Evolutionary conservation across 2,797 vertebrate species (phyloP).

Genomic region (Pseudocheirus occidentalis): DNA sequence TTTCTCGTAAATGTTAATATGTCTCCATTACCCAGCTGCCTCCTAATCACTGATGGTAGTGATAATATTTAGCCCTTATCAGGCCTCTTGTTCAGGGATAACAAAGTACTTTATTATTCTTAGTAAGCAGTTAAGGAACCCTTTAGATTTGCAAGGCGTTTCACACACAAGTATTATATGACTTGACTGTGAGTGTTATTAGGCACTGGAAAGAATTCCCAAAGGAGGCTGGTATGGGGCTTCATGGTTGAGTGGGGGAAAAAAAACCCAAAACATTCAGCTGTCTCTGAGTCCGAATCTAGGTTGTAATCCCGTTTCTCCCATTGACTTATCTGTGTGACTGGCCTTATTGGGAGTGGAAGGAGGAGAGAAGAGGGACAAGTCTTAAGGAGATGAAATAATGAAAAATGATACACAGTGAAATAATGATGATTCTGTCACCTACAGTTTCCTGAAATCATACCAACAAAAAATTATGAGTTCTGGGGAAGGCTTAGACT

Average conservation of each 20-base stretch:
- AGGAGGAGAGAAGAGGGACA: conserved; percentile 26
- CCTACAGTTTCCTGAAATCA: conserved; percentile 50
- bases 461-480: background rate
- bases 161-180: background rate
- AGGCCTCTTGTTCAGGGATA: conserved; percentile 28
- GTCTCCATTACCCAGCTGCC: conserved; percentile 61
- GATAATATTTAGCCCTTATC: conserved; percentile 62
- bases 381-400: conserved; percentile 73
- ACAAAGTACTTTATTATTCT: conserved; percentile 66
- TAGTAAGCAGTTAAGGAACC: background rate
- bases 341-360: background rate
- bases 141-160: background rate
- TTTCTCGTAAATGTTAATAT: conserved; percentile 64
- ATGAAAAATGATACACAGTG: conserved; percentile 58
- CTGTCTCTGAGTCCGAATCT: background rate
- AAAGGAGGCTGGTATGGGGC: background rate
- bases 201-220: background rate
- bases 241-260: background rate
- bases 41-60: conserved; percentile 51
- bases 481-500: background rate
- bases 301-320: background rate
- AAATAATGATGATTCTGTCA: conserved; percentile 58
- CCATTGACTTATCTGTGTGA: background rate
- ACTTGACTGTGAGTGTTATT: background rate
- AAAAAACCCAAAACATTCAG: background rate